Evolutionary conservation across 2,113 vertebrate species (phyloP), one percentile per base, ranked within the genome.

Genomic region (Setophaga petechia): DNA sequence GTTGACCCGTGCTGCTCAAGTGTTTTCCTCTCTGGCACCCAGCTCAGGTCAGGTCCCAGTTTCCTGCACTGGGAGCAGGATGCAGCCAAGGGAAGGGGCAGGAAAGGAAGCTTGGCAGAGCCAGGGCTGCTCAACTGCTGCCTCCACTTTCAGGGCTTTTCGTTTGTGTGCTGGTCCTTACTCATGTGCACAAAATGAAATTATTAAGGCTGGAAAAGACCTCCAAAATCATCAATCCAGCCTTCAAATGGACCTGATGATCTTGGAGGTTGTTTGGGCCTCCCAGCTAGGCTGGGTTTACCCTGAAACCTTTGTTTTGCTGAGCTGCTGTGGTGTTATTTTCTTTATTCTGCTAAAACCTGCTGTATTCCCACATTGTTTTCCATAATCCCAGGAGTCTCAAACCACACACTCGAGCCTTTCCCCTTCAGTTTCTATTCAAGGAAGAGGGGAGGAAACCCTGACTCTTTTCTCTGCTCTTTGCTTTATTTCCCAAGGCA

Each of bases 401-500:
- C 44, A 0, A 23, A 49, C 69, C 47, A 18, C 6, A 2, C n/a
- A 1, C 71, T 46, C 1, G 12, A 85, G 84, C 59, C 81, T 33
- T 52, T 69, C 11, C 89, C 9, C 49, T 30, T 9, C 10, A 4
- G 7, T 86, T 93, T 93, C 33, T 93, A 91, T 94, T 59, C 28
- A 23, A 86, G 93, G 86, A 91, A 93, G 35, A 28, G 87, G 57
- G 58, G 14, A 75, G 95, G 93, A 96, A 96, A 39, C 3, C 1
- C 73, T 77, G 84, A 11, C 68, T 74, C 16, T 33, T 67, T 41
- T 24, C 20, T 49, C 76, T 73, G 82, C 9, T 9, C 0, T 27
- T 80, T 35, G 14, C 41, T 91, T 76, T 8, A 2, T 76, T 75
- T 80, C 89, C 78, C 63, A 85, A 98, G 98, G 97, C 39, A 94